A percentile compares a stretch with the other conserved stretches of the same genome.
Conservation (phyloP, 2,888 invertebrate genomes). For the Tethea ocularis region DNA sequence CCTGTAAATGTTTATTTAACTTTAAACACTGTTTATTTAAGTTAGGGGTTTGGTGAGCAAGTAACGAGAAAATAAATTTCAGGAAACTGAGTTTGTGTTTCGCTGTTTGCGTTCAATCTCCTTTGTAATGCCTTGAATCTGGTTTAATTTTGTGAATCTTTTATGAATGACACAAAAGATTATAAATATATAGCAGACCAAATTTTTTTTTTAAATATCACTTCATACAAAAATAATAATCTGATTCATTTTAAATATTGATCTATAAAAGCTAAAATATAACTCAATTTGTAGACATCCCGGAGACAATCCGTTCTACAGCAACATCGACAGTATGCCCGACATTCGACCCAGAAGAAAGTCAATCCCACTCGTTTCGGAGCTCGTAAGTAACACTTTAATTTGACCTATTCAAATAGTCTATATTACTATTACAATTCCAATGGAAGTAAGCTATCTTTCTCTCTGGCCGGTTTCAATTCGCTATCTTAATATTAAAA, state of each 20-base stretch:
- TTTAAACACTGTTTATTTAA: conserved; percentile 1
- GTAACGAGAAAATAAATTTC: neutral
- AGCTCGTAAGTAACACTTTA: conserved; percentile 92
- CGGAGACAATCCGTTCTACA: conserved; percentile 99
- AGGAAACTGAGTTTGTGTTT: conserved; percentile 3
- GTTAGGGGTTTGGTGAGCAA: neutral
- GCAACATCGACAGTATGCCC: conserved; percentile 99
- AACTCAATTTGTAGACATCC: conserved; percentile 86
- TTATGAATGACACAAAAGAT: too few relatives aligned
- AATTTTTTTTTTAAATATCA: too few relatives aligned
- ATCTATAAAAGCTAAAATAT: too few relatives aligned
- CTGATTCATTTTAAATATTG: too few relatives aligned
- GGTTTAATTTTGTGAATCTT: neutral
- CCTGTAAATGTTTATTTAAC: conserved; percentile 2
- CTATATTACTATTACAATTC: conserved; percentile 48
- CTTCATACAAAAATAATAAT: too few relatives aligned
- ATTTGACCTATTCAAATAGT: conserved; percentile 20
- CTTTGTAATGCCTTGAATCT: conserved; percentile 1
- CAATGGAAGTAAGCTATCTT: conserved; percentile 64
- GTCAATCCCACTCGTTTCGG: conserved; percentile 98
- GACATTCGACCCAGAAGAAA: conserved; percentile 98
- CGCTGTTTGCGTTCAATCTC: neutral
- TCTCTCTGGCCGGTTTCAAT: conserved; percentile 71
- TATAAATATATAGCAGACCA: too few relatives aligned
- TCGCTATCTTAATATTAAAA: conserved; percentile 47